phyloP scores from a whole-genome alignment of 2,113 vertebrate species.

The Synodontis membranacea region DNA sequence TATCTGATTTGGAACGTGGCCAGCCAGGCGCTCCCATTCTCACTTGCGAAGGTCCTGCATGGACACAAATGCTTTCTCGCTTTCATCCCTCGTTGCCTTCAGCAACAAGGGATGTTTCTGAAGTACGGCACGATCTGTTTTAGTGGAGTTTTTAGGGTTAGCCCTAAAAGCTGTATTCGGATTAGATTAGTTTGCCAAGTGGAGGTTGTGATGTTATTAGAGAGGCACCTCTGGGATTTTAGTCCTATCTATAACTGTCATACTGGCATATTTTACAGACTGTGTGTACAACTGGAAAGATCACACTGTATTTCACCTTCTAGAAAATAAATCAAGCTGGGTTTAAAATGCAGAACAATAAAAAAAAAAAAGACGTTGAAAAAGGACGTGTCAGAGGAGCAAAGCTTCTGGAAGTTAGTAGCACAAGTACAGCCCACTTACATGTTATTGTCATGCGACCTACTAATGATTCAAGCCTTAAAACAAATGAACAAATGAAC shows the following conservation, averaged over 20 bases:
- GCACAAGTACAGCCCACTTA: neutral
- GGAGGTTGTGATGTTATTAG: neutral
- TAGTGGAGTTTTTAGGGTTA: neutral
- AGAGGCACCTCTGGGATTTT: neutral
- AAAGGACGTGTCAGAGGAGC: neutral
- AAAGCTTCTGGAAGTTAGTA: neutral
- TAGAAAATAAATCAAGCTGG: neutral
- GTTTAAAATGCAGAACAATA: neutral
- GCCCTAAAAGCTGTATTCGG: neutral
- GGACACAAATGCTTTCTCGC: neutral
- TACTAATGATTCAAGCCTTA: neutral
- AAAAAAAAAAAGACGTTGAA: neutral
- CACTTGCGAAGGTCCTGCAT: constrained; percentile 10
- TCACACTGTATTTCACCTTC: neutral
- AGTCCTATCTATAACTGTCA: neutral
- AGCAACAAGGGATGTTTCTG: constrained; percentile 17
- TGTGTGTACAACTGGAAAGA: neutral
- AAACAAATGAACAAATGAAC: neutral
- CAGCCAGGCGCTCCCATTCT: constrained; percentile 37
- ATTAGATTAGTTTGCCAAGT: neutral
- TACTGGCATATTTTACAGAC: neutral
- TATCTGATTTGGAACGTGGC: constrained; percentile 33
- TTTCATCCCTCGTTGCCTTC: constrained; percentile 19
- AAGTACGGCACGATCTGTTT: neutral
- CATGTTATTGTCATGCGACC: neutral